Base-by-base conservation (phyloP, 2,797 vertebrate genomes). In the Falco cherrug region DNA sequence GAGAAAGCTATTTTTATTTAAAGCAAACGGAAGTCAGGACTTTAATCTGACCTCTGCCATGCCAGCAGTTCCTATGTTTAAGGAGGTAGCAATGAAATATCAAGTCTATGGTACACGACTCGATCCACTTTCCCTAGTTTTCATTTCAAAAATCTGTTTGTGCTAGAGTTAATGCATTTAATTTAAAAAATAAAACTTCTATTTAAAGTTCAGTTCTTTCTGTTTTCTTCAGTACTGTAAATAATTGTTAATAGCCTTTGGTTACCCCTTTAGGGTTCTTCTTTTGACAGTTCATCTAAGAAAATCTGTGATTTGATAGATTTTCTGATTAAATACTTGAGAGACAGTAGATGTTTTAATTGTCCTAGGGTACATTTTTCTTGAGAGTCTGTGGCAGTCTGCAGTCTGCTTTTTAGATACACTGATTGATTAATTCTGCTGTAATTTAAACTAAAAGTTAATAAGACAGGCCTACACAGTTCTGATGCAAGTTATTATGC, bases 401-500 rank as follows among this genome's bases (percentile, higher is more conserved):
- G 50, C 45, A 89, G 24, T 76, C 76, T 81, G 63, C 79, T 85
- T 87, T 94, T 91, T 45, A 89, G 94, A 95, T 95, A 88, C 70
- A 57, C 60, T 81, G 91, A 89, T 89, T 90, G 94, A 97, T 95
- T 87, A 84, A 90, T 90, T 94, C 94, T 89, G 83, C 95, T 92
- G 95, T 94, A 95, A 94, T 90, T 96, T 96, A 91, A 95, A 87
- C 57, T 77, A 89, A 95, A 95, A 95, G 87, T 97, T 97, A 93
- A 96, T 96, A 93, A 89, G 95, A 95, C 88, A 81, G 90, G 65
- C 57, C 57, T 95, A 63, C 77, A 88, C 10, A 39, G 90, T 92
- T 87, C 92, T 87, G 83, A 87, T 90, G 74, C 92, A 87, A 84
- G 91, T 94, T 95, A 96, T 86, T 94, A 92, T 89, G 90, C 88